Percentiles rank a stretch among this genome's conserved stretches.
Evolutionary conservation across 2,113 vertebrate species (phyloP).

Genomic region (Phrynosoma platyrhinos): DNA sequence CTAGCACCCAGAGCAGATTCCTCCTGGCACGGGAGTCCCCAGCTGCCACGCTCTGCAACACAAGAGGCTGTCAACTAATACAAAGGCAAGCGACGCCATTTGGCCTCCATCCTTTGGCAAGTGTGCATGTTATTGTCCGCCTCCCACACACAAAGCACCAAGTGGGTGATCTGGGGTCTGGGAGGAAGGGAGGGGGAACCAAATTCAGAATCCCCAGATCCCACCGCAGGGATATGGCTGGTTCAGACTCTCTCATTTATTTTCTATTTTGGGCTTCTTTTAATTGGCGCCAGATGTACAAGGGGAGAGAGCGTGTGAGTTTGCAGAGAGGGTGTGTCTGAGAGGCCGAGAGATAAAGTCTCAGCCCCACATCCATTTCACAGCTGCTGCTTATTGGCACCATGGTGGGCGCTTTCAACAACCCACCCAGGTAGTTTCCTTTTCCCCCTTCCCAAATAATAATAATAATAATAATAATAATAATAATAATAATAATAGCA

Average conservation of each 20-base stretch:
- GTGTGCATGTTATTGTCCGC: too few species aligned
- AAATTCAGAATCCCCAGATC: neutral
- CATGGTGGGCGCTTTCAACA: neutral
- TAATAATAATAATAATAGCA: too few species aligned
- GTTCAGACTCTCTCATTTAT: constrained; percentile 13
- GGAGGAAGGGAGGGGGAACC: too few species aligned
- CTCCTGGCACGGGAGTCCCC: too few species aligned
- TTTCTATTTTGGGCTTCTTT: constrained; percentile 48
- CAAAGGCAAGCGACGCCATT: too few species aligned
- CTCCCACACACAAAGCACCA: too few species aligned
- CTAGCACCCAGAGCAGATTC: too few species aligned
- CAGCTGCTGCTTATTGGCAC: constrained; percentile 28
- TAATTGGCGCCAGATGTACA: constrained; percentile 53
- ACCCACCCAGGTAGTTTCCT: neutral
- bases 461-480: too few species aligned
- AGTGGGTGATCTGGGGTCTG: too few species aligned
- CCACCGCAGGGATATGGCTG: neutral
- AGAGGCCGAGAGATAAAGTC: neutral
- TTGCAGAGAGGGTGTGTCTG: constrained; percentile 30
- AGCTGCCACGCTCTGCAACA: too few species aligned
- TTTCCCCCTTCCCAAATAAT: neutral
- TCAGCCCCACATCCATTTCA: neutral
- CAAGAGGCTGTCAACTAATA: too few species aligned
- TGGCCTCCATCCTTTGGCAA: too few species aligned
- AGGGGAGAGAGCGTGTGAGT: neutral